Evolutionary conservation across 2,888 invertebrate genomes (phyloP), one percentile per base, ranked within the genome.

Genomic region (Desoria tigrina): DNA sequence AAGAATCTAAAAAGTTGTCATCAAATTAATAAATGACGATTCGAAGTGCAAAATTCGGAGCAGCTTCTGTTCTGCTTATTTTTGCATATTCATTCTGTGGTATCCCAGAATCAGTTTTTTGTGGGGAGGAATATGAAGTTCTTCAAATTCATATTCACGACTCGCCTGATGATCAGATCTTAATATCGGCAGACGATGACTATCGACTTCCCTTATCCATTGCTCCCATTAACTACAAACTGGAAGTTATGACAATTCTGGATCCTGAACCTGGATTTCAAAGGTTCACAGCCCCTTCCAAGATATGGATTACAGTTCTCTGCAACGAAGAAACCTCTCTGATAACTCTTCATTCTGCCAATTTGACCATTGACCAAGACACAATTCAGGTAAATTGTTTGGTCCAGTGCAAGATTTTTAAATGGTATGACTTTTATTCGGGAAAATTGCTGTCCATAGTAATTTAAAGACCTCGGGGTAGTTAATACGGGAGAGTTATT

Each of bases 271-370:
- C 54, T 42, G 63, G 54, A 26, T 71, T 23, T 28, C 6, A 54
- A 42, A 42, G 62, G 14, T 71, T 71, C 45, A 71, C 68, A 24
- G 68, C 68, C 16, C 54, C 60, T 1, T 62, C 60, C 14, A 61
- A 54, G 37, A 50, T 65, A 18, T 51, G 37, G 23, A 71, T 68
- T 6, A 61, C 62, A 32, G 53, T 64, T 14, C 54, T 49, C 1
- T 68, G 66, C 27, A 81, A 84, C 16, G 83, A 85, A 72, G 82
- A 84, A 55, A 86, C 87, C 9, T 82, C 84, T 59, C 86, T 87
- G 78, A 84, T 93, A 18, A 89, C 88, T 1, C 83, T 93, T 71
- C 92, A 93, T 78, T 85, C 87, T 2, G 84, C 86, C 27, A 88
- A 89, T 71, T 81, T 92, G 71, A 82, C 81, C 50, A 87, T 92